These are phyloP conservation scores for Austrolebias charrua DNA, from an alignment of 2,797 vertebrate genomes.

Conservation along the genomic window DNA sequence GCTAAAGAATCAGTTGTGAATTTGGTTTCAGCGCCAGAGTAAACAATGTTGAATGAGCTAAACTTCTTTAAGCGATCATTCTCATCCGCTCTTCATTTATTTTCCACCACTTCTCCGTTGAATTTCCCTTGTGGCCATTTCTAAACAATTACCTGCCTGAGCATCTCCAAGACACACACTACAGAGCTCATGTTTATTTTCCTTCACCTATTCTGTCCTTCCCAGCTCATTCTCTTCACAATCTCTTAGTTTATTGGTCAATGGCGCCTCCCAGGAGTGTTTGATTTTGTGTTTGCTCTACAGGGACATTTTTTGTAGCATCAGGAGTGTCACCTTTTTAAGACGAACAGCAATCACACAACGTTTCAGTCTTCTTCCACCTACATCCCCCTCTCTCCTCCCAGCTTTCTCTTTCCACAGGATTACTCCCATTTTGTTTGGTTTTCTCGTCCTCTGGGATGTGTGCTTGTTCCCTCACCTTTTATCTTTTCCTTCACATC, in stretches of 20 bases:
- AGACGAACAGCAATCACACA: conserved; percentile 68
- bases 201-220: not conserved
- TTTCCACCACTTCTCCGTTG: conserved; percentile 19
- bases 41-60: conserved; percentile 1
- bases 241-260: conserved; percentile 19
- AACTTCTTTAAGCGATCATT: conserved; percentile 33
- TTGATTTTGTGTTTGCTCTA: conserved; percentile 49
- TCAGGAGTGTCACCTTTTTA: conserved; percentile 60
- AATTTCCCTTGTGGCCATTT: conserved; percentile 59
- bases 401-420: conserved; percentile 45
- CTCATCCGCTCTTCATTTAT: conserved; percentile 32
- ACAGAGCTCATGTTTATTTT: conserved; percentile 40
- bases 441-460: conserved; percentile 45
- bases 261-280: conserved; percentile 38
- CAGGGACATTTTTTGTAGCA: conserved; percentile 47
- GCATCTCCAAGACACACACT: conserved; percentile 66
- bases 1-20: not conserved
- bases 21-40: not conserved
- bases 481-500: conserved; percentile 51
- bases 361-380: conserved; percentile 29
- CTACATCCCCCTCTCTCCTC: conserved; percentile 39
- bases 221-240: conserved; percentile 12
- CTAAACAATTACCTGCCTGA: conserved; percentile 55
- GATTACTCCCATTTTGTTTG: conserved; percentile 63
- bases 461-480: conserved; percentile 35